Evolutionary conservation across 1,140 invertebrate species (phyloP).

Genomic region (Polypedilum vanderplanki): DNA sequence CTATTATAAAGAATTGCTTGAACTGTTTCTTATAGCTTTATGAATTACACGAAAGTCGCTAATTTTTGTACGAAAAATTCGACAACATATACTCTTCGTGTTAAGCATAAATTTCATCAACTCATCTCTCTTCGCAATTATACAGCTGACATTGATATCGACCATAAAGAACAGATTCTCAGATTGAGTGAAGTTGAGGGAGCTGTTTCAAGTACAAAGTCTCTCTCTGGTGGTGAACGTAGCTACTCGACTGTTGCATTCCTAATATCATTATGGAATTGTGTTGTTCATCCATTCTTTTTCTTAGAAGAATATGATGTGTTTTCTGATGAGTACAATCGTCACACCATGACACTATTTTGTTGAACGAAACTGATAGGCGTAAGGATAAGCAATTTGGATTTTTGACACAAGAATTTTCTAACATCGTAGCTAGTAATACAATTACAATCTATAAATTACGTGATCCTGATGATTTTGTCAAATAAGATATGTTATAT

Average conservation of each 20-base stretch:
- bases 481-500: conserved; percentile 31
- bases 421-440: conserved; percentile 46
- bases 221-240: conserved; percentile 89
- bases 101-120: conserved; percentile 32
- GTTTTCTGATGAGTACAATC: conserved; percentile 83
- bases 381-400: conserved; percentile 60
- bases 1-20: not conserved
- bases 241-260: conserved; percentile 93
- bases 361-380: conserved; percentile 55
- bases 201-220: conserved; percentile 48
- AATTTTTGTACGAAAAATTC: conserved; percentile 31
- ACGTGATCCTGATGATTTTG: conserved; percentile 33
- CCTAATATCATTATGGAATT: conserved; percentile 88
- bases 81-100: conserved; percentile 32
- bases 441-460: conserved; percentile 52
- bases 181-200: conserved; percentile 47
- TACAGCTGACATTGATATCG: conserved; percentile 55
- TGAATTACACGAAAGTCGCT: conserved; percentile 30
- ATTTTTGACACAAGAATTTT: conserved; percentile 68
- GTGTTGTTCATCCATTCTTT: conserved; percentile 83
- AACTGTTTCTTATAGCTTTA: conserved; percentile 26
- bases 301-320: conserved; percentile 98
- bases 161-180: conserved; percentile 51
- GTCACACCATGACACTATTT: conserved; percentile 59
- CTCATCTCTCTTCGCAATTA: conserved; percentile 36